phyloP scores from a whole-genome alignment of 2,113 vertebrate genomes.

The Dipodomys stephensi region DNA sequence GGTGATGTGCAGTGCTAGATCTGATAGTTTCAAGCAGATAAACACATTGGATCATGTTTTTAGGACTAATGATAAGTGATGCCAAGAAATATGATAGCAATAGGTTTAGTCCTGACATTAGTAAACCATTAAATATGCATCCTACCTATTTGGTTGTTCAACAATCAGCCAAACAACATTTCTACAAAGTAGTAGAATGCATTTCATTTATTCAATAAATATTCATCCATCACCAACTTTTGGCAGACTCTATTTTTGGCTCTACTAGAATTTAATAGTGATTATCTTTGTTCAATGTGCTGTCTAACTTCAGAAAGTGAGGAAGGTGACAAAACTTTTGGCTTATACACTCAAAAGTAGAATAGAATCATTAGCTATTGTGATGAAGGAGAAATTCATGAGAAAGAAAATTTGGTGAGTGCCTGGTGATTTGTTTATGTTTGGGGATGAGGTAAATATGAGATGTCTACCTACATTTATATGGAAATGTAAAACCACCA shows the following conservation, averaged over 20 bases:
- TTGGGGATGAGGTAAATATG: background rate
- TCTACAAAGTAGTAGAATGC: background rate
- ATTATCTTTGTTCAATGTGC: background rate
- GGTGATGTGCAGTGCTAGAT: background rate
- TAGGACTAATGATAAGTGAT: background rate
- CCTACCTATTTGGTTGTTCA: background rate
- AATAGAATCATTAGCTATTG: background rate
- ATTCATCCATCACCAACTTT: background rate
- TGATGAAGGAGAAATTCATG: constrained; percentile 6
- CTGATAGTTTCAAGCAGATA: background rate
- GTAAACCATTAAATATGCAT: background rate
- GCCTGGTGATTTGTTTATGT: background rate
- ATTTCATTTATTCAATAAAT: background rate
- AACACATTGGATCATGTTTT: background rate
- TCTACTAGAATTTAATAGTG: background rate
- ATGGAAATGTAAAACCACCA: background rate
- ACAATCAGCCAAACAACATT: background rate
- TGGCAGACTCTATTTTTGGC: background rate
- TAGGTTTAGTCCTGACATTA: background rate
- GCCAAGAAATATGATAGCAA: background rate
- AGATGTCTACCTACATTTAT: background rate
- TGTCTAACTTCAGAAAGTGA: background rate
- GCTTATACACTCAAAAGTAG: background rate
- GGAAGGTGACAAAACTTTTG: background rate
- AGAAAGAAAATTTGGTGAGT: background rate